A percentile compares a stretch with the other conserved stretches of the same genome.
phyloP scores from a whole-genome alignment of 1,140 invertebrate species.

The Nephotettix cincticeps region DNA sequence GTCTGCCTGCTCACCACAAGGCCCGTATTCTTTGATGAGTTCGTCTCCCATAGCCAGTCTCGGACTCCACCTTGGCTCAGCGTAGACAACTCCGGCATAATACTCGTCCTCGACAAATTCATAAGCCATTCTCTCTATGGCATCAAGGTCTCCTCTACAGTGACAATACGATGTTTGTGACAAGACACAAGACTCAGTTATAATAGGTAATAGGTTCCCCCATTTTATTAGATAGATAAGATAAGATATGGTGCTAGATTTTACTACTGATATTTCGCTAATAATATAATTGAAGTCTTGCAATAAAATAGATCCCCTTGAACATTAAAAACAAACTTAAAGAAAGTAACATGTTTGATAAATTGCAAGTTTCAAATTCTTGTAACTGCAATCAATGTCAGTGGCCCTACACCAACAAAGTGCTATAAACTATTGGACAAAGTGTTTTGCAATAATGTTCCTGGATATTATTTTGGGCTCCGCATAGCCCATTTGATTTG shows the following conservation, averaged over 20 bases:
- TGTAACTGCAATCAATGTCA: too few relatives aligned
- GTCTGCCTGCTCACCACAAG: slow-evolving; percentile 16
- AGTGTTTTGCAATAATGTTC: too few relatives aligned
- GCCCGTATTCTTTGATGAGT: slow-evolving; percentile 1
- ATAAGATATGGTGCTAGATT: too few relatives aligned
- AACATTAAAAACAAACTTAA: neutral
- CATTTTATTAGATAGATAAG: neutral
- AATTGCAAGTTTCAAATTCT: too few relatives aligned
- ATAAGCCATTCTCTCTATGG: slow-evolving; percentile 58
- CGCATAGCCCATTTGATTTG: neutral
- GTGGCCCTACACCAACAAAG: too few relatives aligned
- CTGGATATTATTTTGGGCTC: too few relatives aligned
- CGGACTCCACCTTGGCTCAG: slow-evolving; percentile 58
- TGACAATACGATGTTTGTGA: too few relatives aligned
- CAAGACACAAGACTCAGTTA: neutral
- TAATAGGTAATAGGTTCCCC: neutral
- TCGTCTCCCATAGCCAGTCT: slow-evolving; percentile 47
- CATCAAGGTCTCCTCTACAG: slow-evolving; percentile 53
- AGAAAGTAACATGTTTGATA: neutral
- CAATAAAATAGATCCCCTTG: neutral
- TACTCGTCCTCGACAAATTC: slow-evolving; percentile 61
- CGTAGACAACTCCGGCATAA: slow-evolving; percentile 54
- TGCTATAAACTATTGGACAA: too few relatives aligned
- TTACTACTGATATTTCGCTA: neutral
- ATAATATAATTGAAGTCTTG: neutral